These are phyloP conservation scores for Grammomys surdaster DNA, from an alignment of 2,113 vertebrate genomes.

Conservation along the genomic window DNA sequence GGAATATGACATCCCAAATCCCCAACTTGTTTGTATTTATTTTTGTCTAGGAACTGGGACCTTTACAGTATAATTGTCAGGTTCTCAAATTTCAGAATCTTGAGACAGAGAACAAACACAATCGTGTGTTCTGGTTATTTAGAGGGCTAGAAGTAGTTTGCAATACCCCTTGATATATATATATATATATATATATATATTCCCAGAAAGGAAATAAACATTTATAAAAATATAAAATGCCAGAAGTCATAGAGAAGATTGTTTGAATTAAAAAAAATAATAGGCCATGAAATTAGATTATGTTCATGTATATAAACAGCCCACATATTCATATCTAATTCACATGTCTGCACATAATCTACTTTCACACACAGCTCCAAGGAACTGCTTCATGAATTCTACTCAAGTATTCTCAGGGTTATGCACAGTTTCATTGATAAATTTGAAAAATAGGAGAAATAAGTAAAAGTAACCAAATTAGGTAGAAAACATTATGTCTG, in stretches of 20 bases:
- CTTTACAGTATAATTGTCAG: constrained; percentile 41
- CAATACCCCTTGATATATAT: neutral
- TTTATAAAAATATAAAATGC: neutral
- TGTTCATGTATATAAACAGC: neutral
- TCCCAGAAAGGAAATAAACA: neutral
- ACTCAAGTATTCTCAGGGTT: constrained; percentile 17
- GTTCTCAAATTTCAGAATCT: constrained; percentile 35
- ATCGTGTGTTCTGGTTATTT: fast-evolving
- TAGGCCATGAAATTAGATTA: neutral
- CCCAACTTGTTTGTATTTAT: neutral
- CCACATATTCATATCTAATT: neutral
- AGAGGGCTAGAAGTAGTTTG: neutral
- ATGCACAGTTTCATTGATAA: neutral
- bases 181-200: neutral
- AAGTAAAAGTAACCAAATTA: neutral
- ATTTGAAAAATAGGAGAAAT: neutral
- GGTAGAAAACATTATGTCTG: neutral
- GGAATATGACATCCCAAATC: neutral
- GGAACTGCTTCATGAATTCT: neutral
- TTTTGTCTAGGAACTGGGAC: neutral
- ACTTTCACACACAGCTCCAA: neutral
- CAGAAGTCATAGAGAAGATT: neutral
- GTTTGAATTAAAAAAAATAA: neutral
- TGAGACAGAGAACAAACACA: neutral
- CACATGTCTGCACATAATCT: neutral